Conservation (phyloP, 2,888 invertebrate species). For the Spisula solida region DNA sequence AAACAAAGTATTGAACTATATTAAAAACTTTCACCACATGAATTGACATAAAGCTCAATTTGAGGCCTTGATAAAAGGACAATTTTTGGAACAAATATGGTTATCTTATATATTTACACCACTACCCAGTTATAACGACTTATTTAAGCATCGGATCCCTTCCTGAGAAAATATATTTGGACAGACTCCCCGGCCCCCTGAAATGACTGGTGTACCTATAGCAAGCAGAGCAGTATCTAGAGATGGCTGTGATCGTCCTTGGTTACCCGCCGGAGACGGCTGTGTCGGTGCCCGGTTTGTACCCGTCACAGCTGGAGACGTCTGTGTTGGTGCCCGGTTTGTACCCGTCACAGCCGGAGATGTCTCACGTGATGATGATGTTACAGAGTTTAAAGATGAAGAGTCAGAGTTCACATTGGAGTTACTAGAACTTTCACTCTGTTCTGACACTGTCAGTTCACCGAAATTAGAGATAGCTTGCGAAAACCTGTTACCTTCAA, state of each 20-base stretch:
- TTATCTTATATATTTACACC: no score
- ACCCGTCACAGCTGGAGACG: slow-evolving; percentile 49
- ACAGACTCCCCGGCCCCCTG: no score
- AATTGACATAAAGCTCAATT: no score
- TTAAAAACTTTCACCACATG: no score
- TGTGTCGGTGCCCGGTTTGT: neutral
- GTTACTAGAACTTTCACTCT: slow-evolving; percentile 28
- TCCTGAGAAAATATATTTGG: no score
- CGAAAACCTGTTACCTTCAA: slow-evolving; percentile 81
- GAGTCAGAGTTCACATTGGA: slow-evolving; percentile 38
- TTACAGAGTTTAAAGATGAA: slow-evolving; percentile 47
- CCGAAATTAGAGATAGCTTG: slow-evolving; percentile 82
- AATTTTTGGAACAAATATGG: no score
- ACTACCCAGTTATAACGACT: no score
- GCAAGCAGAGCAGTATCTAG: slow-evolving; percentile 62
- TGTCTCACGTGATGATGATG: slow-evolving; percentile 58
- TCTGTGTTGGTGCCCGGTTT: slow-evolving; percentile 9
- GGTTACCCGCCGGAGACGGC: neutral
- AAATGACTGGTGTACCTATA: slow-evolving; percentile 54
- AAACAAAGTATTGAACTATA: no score
- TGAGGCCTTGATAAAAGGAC: no score
- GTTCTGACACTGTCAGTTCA: slow-evolving; percentile 66
- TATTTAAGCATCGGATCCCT: no score
- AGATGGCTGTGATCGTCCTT: slow-evolving; percentile 21
- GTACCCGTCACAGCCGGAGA: slow-evolving; percentile 48